Conservation (phyloP, 2,797 vertebrate species). For the Chrysocyon brachyurus region DNA sequence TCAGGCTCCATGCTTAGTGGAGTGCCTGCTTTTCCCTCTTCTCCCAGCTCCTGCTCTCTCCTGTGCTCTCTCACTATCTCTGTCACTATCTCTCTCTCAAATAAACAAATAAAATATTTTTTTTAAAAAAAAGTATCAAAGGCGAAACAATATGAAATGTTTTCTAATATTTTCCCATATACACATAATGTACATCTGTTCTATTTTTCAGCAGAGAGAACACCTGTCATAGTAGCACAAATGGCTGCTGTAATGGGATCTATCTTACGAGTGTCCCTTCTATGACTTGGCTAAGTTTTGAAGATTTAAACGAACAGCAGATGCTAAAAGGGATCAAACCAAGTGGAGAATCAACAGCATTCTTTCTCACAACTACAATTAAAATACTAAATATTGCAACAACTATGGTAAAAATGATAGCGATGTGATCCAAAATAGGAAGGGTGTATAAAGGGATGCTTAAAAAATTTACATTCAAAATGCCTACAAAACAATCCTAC, state of each 20-base stretch:
- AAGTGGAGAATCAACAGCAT: slow-evolving; percentile 72
- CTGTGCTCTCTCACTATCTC: neutral
- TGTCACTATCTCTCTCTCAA: neutral
- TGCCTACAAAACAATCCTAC: slow-evolving; percentile 39
- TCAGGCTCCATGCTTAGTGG: neutral
- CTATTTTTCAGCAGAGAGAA: slow-evolving; percentile 47
- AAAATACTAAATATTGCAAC: slow-evolving; percentile 62
- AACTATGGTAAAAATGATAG: slow-evolving; percentile 73
- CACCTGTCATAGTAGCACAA: slow-evolving; percentile 79
- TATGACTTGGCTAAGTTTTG: slow-evolving; percentile 42
- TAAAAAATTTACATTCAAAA: neutral
- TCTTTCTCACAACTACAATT: slow-evolving; percentile 67
- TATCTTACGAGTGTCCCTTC: slow-evolving; percentile 21
- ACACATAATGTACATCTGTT: neutral
- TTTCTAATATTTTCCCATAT: neutral
- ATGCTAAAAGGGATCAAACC: slow-evolving; percentile 68
- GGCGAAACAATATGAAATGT: neutral
- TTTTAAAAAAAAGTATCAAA: neutral
- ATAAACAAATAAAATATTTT: no score
- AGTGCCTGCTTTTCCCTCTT: neutral
- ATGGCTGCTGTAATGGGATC: slow-evolving; percentile 74
- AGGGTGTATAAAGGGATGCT: slow-evolving; percentile 55
- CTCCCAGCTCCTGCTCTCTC: neutral
- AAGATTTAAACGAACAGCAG: slow-evolving; percentile 67
- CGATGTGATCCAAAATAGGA: slow-evolving; percentile 68